phyloP scores from a whole-genome alignment of 2,113 vertebrate genomes.

The Potamarius usumacintae region DNA sequence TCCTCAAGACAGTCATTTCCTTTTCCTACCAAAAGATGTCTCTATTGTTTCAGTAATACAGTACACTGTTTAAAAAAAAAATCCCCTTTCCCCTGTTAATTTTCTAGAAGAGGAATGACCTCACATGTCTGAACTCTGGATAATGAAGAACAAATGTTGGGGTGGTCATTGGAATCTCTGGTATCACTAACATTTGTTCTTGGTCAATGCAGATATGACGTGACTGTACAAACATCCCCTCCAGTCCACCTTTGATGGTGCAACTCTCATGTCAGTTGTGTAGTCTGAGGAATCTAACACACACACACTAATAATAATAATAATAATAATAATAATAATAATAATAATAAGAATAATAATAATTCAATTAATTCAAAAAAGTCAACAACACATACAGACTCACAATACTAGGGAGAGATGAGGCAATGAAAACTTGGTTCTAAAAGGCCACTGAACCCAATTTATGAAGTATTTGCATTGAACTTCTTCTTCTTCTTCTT shows the following conservation, averaged over 20 bases:
- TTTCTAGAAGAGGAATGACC: slow-evolving; percentile 63
- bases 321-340: not conserved
- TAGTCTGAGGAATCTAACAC: not conserved
- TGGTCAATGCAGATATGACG: slow-evolving; percentile 36
- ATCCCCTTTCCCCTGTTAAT: slow-evolving; percentile 8
- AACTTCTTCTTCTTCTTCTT: not conserved
- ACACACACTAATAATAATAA: not conserved
- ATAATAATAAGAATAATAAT: not conserved
- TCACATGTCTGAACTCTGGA: slow-evolving; percentile 61
- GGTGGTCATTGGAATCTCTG: slow-evolving; percentile 55
- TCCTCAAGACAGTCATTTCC: not conserved
- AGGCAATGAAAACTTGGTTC: not conserved
- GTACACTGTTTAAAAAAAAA: not conserved
- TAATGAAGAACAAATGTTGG: slow-evolving; percentile 71
- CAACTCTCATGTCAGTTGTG: slow-evolving; percentile 2
- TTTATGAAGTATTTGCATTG: not conserved
- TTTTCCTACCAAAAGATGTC: slow-evolving; percentile 24
- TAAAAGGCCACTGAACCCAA: not conserved
- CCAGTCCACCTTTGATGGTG: slow-evolving; percentile 1
- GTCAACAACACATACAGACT: not conserved
- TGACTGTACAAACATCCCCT: slow-evolving; percentile 23
- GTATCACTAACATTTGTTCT: slow-evolving; percentile 54
- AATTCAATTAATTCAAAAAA: not conserved
- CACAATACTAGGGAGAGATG: not conserved
- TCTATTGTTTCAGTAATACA: slow-evolving; percentile 26